These are phyloP conservation scores for Ericerus pela DNA, from an alignment of 1,140 invertebrate genomes.

Conservation along the genomic window DNA sequence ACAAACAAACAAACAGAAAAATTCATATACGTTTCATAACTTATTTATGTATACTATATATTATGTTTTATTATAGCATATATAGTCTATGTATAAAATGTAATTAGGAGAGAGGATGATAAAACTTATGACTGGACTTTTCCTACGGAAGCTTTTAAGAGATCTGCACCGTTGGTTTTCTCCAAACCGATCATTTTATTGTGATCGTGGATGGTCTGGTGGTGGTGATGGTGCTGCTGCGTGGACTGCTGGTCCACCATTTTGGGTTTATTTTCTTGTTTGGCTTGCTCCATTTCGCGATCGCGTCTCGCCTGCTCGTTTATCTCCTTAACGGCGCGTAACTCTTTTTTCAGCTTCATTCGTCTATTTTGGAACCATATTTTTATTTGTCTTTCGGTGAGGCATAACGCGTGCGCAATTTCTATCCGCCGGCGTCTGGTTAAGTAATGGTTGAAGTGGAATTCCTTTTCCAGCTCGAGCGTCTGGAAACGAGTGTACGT, in stretches of 20 bases:
- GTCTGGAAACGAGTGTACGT: constrained; percentile 94
- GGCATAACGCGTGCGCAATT: constrained; percentile 87
- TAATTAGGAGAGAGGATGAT: too few relatives aligned
- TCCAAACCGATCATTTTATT: constrained; percentile 22
- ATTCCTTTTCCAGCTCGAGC: constrained; percentile 91
- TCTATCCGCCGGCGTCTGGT: constrained; percentile 89
- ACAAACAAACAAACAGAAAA: too few relatives aligned
- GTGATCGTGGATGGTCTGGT: constrained; percentile 27
- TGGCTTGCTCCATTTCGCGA: constrained; percentile 75
- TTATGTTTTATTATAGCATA: too few relatives aligned
- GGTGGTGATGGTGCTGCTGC: constrained; percentile 42
- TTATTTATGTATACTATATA: too few relatives aligned
- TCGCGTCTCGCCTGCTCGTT: constrained; percentile 84
- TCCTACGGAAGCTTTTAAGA: constrained; percentile 23
- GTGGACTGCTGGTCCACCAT: constrained; percentile 42
- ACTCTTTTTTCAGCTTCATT: constrained; percentile 96
- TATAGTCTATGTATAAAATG: too few relatives aligned
- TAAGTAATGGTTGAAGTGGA: constrained; percentile 96
- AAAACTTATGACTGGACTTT: constrained; percentile 23
- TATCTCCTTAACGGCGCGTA: constrained; percentile 83
- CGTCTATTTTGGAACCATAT: constrained; percentile 95
- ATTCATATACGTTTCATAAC: too few relatives aligned
- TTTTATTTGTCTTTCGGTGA: constrained; percentile 93
- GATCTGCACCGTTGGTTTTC: constrained; percentile 20
- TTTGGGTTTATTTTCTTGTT: constrained; percentile 70